A percentile compares a stretch with the other conserved stretches of the same genome.
Conservation (phyloP, 35 echinoderm and acorn worm genomes). For the Nesometra sesokonis region DNA sequence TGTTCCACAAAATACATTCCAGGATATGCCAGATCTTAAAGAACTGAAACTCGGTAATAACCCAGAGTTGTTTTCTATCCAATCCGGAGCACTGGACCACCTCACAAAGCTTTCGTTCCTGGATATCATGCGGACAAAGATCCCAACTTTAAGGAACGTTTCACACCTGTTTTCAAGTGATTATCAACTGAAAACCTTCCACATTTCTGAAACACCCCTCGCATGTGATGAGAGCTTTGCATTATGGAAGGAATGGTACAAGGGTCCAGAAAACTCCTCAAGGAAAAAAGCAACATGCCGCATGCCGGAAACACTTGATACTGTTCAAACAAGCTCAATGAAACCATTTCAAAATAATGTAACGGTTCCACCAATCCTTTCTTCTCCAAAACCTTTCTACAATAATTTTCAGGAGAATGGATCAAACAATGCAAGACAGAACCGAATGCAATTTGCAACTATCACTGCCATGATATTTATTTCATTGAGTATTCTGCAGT, state of each 20-base stretch:
- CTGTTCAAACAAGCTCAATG: too few species aligned
- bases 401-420: too few species aligned
- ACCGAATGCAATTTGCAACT: too few species aligned
- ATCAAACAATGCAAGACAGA: too few species aligned
- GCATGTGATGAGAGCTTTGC: not conserved
- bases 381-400: too few species aligned
- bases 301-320: too few species aligned
- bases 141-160: not conserved
- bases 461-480: too few species aligned
- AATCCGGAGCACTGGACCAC: constrained; percentile 14
- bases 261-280: not conserved
- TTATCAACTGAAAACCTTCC: not conserved
- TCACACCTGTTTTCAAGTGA: not conserved
- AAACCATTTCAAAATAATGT: too few species aligned
- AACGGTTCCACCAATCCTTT: too few species aligned
- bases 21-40: not conserved
- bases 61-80: not conserved
- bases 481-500: too few species aligned
- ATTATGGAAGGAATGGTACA: not conserved
- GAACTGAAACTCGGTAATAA: constrained; percentile 32
- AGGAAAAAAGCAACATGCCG: too few species aligned
- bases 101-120: constrained; percentile 24
- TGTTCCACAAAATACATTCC: constrained; percentile 21
- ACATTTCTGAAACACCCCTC: not conserved
- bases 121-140: constrained; percentile 2